Conservation (phyloP, 2,113 vertebrate species). For the Corythoichthys haematopterus region DNA sequence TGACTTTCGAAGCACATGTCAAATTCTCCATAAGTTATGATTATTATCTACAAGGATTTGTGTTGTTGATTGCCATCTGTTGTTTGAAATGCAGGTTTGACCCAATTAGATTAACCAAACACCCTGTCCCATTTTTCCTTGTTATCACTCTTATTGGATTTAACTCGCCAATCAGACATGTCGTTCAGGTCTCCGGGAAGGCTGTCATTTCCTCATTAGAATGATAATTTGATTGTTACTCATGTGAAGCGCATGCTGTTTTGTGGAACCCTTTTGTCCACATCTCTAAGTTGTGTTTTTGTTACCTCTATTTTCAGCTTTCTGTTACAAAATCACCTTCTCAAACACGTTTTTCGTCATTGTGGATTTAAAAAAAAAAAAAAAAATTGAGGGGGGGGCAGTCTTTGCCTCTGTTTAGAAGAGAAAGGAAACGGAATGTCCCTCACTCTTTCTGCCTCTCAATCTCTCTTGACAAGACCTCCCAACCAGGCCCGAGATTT, state of each 20-base stretch:
- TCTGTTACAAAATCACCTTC: not conserved
- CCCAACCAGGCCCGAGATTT: slow-evolving; percentile 54
- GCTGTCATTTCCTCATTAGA: slow-evolving; percentile 58
- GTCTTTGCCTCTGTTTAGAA: slow-evolving; percentile 33
- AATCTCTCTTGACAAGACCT: slow-evolving; percentile 50
- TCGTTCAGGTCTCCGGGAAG: slow-evolving; percentile 43
- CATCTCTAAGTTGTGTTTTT: slow-evolving; percentile 19
- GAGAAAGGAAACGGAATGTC: slow-evolving; percentile 33
- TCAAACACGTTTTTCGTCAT: slow-evolving; percentile 14
- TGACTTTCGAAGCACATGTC: slow-evolving; percentile 2
- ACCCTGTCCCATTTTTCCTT: slow-evolving; percentile 49
- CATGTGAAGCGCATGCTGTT: slow-evolving; percentile 55
- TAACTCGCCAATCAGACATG: slow-evolving; percentile 47
- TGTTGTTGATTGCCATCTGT: slow-evolving; percentile 24
- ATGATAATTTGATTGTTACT: slow-evolving; percentile 58
- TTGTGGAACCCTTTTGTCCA: slow-evolving; percentile 7
- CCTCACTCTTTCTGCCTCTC: slow-evolving; percentile 26
- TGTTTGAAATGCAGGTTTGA: slow-evolving; percentile 22
- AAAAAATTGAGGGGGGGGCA: slow-evolving; percentile 43
- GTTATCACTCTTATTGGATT: slow-evolving; percentile 55
- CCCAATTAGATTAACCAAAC: slow-evolving; percentile 47
- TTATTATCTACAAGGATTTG: slow-evolving; percentile 1
- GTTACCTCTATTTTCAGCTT: not conserved
- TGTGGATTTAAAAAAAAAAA: slow-evolving; percentile 15
- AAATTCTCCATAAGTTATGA: slow-evolving; percentile 3